Evolutionary conservation across 2,113 vertebrate genomes (phyloP), one percentile per base, ranked within the genome.

Genomic region (Solea solea): DNA sequence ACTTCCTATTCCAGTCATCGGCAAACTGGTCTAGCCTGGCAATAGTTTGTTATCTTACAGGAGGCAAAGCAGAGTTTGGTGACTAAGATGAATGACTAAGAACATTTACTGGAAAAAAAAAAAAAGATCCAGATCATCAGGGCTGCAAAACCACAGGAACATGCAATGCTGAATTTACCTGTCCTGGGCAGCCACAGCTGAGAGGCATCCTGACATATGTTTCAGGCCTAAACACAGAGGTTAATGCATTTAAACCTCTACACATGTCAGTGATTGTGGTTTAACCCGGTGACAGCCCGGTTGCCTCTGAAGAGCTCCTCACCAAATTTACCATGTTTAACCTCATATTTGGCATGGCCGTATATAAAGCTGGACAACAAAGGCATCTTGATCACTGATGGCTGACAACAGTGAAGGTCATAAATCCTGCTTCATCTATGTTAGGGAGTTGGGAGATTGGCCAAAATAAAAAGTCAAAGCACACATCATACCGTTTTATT

Each of bases 231-330:
- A 86, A 87, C 76, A 82, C 66, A 74, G 74, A 80, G 81, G 55
- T 84, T 83, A 90, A 92, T 88, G 72, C 79, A 68, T 90, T 85
- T 89, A 91, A 92, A 89, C 63, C 63, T 57, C 55, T 79, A 88
- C 90, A 92, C 90, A 88, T 94, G 93, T 90, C 90, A 90, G 82
- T 83, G 85, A 91, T 94, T 91, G 85, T 87, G 90, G 85, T 86
- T 86, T 74, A 57, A 88, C 67, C 72, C 71, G 69, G 67, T 73
- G 84, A 79, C 42, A 49, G 76, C 75, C 81, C 53, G 61, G 72
- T 74, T 81, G 76, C 82, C 68, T 82, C 81, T 59, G 69, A 83
- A 79, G 64, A 76, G 81, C 74, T 49, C 54, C 75, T 74, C 50
- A 48, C 46, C 77, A 62, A 68, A 61, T 75, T 39, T 70, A 64